These are phyloP conservation scores for Saccopteryx leptura DNA, from an alignment of 2,113 vertebrate genomes.

Conservation along the genomic window DNA sequence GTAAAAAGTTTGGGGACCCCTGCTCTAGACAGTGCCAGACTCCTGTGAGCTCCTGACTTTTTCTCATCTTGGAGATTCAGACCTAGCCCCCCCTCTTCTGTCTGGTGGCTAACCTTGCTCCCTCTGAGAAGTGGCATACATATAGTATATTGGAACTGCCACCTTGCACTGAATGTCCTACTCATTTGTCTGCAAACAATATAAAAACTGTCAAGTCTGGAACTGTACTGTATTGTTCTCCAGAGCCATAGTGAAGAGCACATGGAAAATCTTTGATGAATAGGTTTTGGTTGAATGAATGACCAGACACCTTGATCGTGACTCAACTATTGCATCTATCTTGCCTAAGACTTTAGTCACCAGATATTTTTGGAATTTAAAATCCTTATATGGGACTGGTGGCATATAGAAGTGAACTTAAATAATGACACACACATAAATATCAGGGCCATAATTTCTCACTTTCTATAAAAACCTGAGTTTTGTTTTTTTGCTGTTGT, in stretches of 20 bases:
- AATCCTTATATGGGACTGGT: background rate
- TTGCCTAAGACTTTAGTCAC: background rate
- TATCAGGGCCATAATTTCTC: background rate
- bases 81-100: background rate
- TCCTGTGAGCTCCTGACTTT: background rate
- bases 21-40: background rate
- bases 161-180: background rate
- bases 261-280: background rate
- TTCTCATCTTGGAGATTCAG: background rate
- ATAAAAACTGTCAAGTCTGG: background rate
- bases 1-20: no score
- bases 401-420: background rate
- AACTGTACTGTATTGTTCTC: background rate
- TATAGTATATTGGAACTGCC: accelerated
- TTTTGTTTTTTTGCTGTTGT: background rate
- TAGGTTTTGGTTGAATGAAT: background rate
- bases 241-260: background rate
- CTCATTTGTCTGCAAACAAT: background rate
- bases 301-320: background rate
- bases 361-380: conserved; percentile 2
- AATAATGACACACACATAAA: background rate
- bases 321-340: background rate
- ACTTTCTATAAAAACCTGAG: conserved; percentile 30
- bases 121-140: background rate
- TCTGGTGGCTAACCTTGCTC: background rate